Evolutionary conservation across 2,797 vertebrate genomes (phyloP), one percentile per base, ranked within the genome.

Genomic region (Sylvia borin): DNA sequence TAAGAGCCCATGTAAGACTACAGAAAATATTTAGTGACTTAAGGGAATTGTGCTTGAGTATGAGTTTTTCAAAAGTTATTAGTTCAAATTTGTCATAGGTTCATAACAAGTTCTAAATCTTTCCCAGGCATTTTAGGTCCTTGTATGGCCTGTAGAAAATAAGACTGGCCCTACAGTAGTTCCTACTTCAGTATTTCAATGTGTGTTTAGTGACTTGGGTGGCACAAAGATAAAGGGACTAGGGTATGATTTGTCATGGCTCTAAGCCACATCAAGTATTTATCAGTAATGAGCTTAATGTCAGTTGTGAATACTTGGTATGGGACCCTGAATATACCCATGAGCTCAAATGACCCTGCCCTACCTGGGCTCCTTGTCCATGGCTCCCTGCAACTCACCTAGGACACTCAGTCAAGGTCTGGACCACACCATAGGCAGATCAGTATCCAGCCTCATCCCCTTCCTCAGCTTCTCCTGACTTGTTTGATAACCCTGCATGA

Each of bases 1-100:
- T 48, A 66, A 70, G 36, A 75, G 91, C 91, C 74, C n/a, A 73
- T 64, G 11, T 82, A 86, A 92, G 43, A 73, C 36, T 73, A 48
- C 42, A 26, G 40, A 80, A 91, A 91, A 43, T 79, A 88, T 60
- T 90, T 79, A 9, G 11, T 70, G 42, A 16, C n/a, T 92, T 81
- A 84, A 60, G 51, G 36, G 66, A 90, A 75, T 45, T 75, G 26
- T 40, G 36, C 9, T 47, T 53, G 38, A 76, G 22, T 32, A 53
- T 17, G 16, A 66, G 22, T 34, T 72, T 93, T 90, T 70, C n/a
- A 47, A 51, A 61, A 83, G 29, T 55, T 86, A 78, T 50, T 65
- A 11, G 8, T 66, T 76, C 14, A 78, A 75, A 83, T 48, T 74
- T 78, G 22, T 58, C 1, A 2, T 25, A 81, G 10, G 1, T 60